Conservation (phyloP, 1,140 invertebrate species). For the Drosophila carrolli region DNA sequence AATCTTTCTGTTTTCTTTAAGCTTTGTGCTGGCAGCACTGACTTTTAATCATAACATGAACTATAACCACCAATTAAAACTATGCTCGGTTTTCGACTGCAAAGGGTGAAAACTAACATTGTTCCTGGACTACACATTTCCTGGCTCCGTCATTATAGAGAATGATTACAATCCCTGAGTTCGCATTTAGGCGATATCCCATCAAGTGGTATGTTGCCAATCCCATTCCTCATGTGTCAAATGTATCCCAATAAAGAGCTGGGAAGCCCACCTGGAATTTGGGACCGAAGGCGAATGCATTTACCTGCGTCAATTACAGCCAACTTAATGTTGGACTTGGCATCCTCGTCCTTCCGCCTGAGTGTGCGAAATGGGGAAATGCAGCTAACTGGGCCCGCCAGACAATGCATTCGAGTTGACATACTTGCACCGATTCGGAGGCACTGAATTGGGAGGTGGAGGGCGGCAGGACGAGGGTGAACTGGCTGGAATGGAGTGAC, state of each 20-base stretch:
- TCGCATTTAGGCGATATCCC: background rate
- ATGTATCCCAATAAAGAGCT: constrained; percentile 18
- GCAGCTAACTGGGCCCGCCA: constrained; percentile 39
- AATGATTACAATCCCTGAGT: background rate
- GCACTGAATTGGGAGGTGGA: constrained; percentile 16
- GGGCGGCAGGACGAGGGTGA: background rate
- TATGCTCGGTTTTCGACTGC: no score
- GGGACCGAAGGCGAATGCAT: constrained; percentile 11
- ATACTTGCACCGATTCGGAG: constrained; percentile 55
- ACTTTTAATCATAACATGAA: background rate
- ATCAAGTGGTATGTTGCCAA: background rate
- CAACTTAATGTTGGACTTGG: constrained; percentile 51
- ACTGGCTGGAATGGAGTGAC: constrained; percentile 40
- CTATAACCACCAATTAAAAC: background rate
- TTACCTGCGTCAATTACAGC: constrained; percentile 47
- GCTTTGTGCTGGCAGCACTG: no score
- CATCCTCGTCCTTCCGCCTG: constrained; percentile 15
- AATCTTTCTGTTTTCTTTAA: no score
- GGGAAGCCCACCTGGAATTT: background rate
- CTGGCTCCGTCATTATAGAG: no score
- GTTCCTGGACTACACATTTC: background rate
- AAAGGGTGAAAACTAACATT: no score
- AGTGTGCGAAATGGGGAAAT: constrained; percentile 10
- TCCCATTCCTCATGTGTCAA: constrained; percentile 6
- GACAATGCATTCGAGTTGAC: constrained; percentile 63